Percentiles rank a stretch among this genome's conserved stretches.
These are phyloP conservation scores for Erebia ligea DNA, from an alignment of 2,888 invertebrate species.

Conservation along the genomic window DNA sequence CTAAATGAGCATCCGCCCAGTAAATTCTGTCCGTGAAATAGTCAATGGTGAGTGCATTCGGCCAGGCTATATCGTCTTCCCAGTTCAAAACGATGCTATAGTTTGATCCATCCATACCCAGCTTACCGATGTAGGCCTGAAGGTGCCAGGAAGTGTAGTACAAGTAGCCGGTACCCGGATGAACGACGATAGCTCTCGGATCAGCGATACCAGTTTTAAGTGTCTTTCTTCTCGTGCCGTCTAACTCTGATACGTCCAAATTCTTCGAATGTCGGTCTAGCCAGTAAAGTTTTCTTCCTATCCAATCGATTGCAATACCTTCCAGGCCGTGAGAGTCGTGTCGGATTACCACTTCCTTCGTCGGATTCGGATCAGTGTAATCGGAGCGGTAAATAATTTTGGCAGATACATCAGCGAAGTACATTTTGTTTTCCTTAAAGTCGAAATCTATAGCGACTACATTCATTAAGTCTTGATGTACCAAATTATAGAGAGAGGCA, in stretches of 20 bases:
- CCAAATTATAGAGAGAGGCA: slow-evolving; percentile 91
- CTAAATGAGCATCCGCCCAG: slow-evolving; percentile 99
- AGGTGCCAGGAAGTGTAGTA: slow-evolving; percentile 99
- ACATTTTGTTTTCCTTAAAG: slow-evolving; percentile 91
- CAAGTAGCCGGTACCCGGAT: slow-evolving; percentile 96
- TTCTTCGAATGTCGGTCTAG: slow-evolving; percentile 97
- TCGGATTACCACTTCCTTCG: slow-evolving; percentile 92
- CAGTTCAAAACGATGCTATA: slow-evolving; percentile 94
- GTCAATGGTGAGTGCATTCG: slow-evolving; percentile 98
- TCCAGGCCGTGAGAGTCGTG: slow-evolving; percentile 98
- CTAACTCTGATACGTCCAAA: slow-evolving; percentile 96
- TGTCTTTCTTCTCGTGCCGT: slow-evolving; percentile 95
- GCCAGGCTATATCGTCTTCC: slow-evolving; percentile 98
- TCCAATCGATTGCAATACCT: slow-evolving; percentile 98
- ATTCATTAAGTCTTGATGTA: slow-evolving; percentile 97
- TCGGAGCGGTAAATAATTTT: slow-evolving; percentile 95
- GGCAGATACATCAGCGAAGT: slow-evolving; percentile 98
- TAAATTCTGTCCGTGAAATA: slow-evolving; percentile 97
- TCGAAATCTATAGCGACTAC: slow-evolving; percentile 98
- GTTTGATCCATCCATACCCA: slow-evolving; percentile 98
- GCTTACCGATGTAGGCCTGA: slow-evolving; percentile 97
- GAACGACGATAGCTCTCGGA: slow-evolving; percentile 96
- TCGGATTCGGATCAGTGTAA: slow-evolving; percentile 82
- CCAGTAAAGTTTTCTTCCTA: slow-evolving; percentile 98
- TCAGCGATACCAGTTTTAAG: slow-evolving; percentile 94